Percentiles rank a stretch among this genome's conserved stretches.
Evolutionary conservation across 2,888 invertebrate species (phyloP).

Genomic region (Diarsia dahlii): DNA sequence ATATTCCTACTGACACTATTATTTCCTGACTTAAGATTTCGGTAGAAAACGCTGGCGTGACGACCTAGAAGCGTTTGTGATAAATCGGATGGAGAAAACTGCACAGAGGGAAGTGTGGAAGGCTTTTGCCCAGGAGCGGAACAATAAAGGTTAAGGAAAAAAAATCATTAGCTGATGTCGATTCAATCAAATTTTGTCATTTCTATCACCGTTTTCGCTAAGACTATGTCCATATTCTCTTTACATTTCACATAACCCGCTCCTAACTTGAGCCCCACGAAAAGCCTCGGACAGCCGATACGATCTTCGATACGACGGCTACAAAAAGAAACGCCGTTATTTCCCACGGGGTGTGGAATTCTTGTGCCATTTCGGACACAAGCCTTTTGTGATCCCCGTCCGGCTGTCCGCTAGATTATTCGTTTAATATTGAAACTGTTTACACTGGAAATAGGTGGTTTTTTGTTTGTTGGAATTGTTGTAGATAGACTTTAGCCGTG

Average conservation of each 20-base stretch:
- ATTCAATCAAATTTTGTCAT: neutral
- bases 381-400: constrained; percentile 68
- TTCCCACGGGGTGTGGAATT: constrained; percentile 87
- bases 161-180: too few relatives aligned
- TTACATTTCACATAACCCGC: constrained; percentile 14
- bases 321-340: constrained; percentile 86
- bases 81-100: too few relatives aligned
- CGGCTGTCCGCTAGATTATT: constrained; percentile 69
- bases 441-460: constrained; percentile 42
- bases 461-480: constrained; percentile 21
- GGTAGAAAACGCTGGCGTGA: too few relatives aligned
- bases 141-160: too few relatives aligned
- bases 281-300: constrained; percentile 76
- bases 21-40: neutral
- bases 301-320: constrained; percentile 80
- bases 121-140: too few relatives aligned
- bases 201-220: neutral
- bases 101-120: too few relatives aligned
- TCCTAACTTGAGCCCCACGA: constrained; percentile 54
- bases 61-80: too few relatives aligned
- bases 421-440: constrained; percentile 71
- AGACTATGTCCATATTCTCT: neutral
- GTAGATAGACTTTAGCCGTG: neutral
- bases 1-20: neutral
- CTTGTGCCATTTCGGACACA: constrained; percentile 72